Conservation (phyloP, 2,888 invertebrate species). For the Lepas anatifera region DNA sequence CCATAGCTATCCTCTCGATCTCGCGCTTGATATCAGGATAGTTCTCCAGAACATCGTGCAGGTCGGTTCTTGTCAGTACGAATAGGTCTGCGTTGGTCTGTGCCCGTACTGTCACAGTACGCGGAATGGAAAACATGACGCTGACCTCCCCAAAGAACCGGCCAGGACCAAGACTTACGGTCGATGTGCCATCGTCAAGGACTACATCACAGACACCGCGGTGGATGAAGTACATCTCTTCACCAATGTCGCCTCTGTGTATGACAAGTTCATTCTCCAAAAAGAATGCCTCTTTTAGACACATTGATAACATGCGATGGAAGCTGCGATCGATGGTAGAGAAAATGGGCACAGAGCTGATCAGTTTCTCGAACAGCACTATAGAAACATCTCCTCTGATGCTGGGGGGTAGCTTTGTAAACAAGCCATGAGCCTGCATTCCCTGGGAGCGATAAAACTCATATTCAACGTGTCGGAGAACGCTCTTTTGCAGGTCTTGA, state of each 20-base stretch:
- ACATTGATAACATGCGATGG: neutral
- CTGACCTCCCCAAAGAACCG: neutral
- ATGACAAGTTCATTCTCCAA: neutral
- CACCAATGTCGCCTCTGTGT: neutral
- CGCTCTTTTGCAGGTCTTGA: neutral
- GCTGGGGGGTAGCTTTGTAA: neutral
- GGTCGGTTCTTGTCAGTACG: neutral
- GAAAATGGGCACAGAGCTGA: neutral
- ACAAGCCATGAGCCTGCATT: neutral
- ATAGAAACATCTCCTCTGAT: neutral
- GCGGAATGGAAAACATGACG: neutral
- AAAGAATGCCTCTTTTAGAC: neutral
- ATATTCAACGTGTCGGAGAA: neutral
- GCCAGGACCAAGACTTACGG: neutral
- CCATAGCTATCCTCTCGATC: neutral
- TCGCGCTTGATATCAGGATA: neutral
- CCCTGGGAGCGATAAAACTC: neutral
- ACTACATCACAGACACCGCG: neutral
- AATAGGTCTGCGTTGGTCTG: neutral
- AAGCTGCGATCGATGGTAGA: neutral
- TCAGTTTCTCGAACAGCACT: neutral
- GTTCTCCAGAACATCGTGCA: neutral
- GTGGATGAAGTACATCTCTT: constrained; percentile 1
- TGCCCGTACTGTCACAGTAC: neutral
- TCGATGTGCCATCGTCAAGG: neutral